A percentile compares a stretch with the other conserved stretches of the same genome.
Evolutionary conservation across 1,140 invertebrate species (phyloP).

Genomic region (Drosophila auraria): DNA sequence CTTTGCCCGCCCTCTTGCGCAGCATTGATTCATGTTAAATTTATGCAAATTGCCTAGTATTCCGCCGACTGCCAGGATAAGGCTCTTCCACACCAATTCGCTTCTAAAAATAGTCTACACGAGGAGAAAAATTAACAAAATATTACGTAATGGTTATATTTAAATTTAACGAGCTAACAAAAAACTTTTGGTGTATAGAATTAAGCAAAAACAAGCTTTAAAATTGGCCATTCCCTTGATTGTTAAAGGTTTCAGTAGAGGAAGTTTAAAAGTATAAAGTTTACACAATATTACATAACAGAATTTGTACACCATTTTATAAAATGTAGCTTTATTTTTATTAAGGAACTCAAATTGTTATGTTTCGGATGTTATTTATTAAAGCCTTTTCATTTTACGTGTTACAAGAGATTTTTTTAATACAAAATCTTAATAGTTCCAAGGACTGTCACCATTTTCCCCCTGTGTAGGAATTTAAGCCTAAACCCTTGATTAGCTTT

Average conservation of each 20-base stretch:
- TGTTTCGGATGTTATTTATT: not conserved
- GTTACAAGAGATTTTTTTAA: not conserved
- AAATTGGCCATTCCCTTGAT: no score
- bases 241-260: no score
- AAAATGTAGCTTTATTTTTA: not conserved
- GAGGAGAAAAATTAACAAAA: conserved; percentile 20
- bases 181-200: not conserved
- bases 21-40: conserved; percentile 75
- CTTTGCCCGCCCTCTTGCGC: not conserved
- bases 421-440: not conserved
- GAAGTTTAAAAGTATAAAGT: no score
- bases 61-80: conserved; percentile 41
- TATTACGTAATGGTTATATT: conserved; percentile 8
- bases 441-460: not conserved
- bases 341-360: not conserved
- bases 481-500: conserved; percentile 53
- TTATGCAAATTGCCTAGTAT: conserved; percentile 74
- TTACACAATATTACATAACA: no score
- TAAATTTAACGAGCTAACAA: not conserved
- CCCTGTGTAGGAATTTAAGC: conserved; percentile 4
- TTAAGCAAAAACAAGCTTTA: no score
- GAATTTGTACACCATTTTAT: not conserved
- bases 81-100: conserved; percentile 17
- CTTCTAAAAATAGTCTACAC: conserved; percentile 61
- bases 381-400: not conserved